Base-by-base conservation (phyloP, 2,797 vertebrate genomes). In the Acrossocheilus wenchowensis region DNA sequence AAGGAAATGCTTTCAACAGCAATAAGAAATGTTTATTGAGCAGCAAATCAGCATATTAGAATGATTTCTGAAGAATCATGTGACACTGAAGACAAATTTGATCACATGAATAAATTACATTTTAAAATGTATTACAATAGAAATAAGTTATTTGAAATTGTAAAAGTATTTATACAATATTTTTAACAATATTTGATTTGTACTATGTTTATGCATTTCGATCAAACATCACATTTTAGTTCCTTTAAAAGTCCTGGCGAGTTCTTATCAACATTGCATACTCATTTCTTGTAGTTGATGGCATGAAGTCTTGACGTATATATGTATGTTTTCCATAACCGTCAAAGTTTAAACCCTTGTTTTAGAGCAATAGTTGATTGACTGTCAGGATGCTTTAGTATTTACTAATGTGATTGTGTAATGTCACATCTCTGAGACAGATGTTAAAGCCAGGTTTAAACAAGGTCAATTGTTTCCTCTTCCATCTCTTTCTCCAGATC, bases 401-500 rank as follows among this genome's bases (percentile, higher is more conserved):
- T 50, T 52, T 23, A 6, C 26, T 64, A 64, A 64, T 64, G 62
- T 68, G 17, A 19, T 36, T 17, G 64, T 36, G 30, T 36, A 34
- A 66, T 36, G 64, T 66, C 64, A 66, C 30, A 68, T 68, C 15
- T 19, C 30, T 30, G 21, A 78, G 50, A 78, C 21, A 23, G 34
- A 57, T 78, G 52, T 78, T 78, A 78, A 57, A 17, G 39, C 10
- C 52, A 57, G 50, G 50, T 57, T 78, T 4, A 78, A 78, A 41
- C 52, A 1, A 60, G 52, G 52, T 60, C 52, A 60, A 4, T 39
- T 17, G 52, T 57, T 41, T 57, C 50, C 50, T 57, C 75, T 39
- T 78, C 36, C 6, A 54, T 54, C 34, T 2, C 21, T 52, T 9
- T 75, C 30, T 21, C 2, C 4, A 36, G 30, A 68, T 19, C 30